Base-by-base conservation (phyloP, 2,113 vertebrate genomes). In the Xiphias gladius region DNA sequence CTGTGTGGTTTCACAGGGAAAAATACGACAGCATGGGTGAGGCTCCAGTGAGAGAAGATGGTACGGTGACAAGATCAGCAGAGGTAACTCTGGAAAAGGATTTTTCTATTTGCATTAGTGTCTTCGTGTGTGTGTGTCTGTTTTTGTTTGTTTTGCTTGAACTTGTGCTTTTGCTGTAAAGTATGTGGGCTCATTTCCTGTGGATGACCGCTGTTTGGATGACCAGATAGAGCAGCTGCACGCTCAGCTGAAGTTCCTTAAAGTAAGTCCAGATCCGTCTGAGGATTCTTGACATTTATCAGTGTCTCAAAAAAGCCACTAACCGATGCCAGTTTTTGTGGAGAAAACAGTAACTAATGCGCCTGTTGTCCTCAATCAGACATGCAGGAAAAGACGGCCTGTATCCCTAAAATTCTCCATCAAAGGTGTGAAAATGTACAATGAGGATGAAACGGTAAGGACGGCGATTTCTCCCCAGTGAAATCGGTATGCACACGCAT, bases 341-440 rank as follows among this genome's bases (percentile, higher is more conserved):
- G 3, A 57, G 17, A 62, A 7, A 4, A 10, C 0, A 14, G 0
- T 0, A 2, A 0, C 5, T 37, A n/a, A 79, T 20, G 0, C 4
- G 0, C 9, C 7, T 24, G 0, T 30, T 74, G 9, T 82, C 16
- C 69, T 63, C 14, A 13, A 35, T 57, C 88, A 99, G 97, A 93
- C 93, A 50, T 97, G 92, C 89, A 96, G 92, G 66, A 93, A 94
- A 14, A 94, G 95, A 63, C 94, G 92, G 17, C 37, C 93, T 0
- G 97, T 99, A 26, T 93, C 96, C 76, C 94, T 99, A 35, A 97
- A 96, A 71, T 98, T 99, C 95, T 97, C 96, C 66, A 87, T 96
- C 76, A 97, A 96, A 92, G 98, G 98, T 1, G 92, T 99, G 90
- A 99, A 99, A 93, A 96, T 99, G 92, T 98, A 97, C n/a, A 89